Evolutionary conservation across 2,113 vertebrate species (phyloP).

Genomic region (Shinisaurus crocodilurus): DNA sequence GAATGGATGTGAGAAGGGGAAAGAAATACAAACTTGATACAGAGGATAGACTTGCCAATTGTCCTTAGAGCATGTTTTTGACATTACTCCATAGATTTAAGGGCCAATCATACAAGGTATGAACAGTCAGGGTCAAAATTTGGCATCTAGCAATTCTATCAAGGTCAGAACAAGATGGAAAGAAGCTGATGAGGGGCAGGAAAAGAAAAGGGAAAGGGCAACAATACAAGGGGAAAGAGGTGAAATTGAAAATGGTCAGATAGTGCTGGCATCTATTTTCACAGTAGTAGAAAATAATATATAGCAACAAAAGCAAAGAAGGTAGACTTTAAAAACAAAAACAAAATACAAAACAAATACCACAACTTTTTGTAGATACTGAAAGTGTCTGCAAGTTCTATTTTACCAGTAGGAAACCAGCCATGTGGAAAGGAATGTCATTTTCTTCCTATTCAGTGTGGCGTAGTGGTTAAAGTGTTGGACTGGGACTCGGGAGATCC

Average conservation of each 20-base stretch:
- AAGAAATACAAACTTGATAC: neutral
- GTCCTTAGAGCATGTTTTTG: neutral
- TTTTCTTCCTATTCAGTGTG: neutral
- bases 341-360: no score
- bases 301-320: neutral
- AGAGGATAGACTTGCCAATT: neutral
- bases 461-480: no score
- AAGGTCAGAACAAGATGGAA: slow-evolving; percentile 30
- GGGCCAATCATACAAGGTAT: neutral
- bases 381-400: neutral
- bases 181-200: slow-evolving; percentile 8
- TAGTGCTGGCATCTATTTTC: neutral
- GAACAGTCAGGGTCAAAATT: slow-evolving; percentile 6
- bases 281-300: slow-evolving; percentile 1
- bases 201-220: slow-evolving; percentile 8
- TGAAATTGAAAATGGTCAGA: slow-evolving; percentile 17
- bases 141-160: slow-evolving; percentile 19
- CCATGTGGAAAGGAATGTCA: neutral
- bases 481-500: no score
- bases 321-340: neutral
- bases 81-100: slow-evolving; percentile 14
- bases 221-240: neutral
- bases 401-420: neutral
- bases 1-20: neutral
- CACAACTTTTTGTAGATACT: neutral